Base-by-base conservation (phyloP, 2,797 vertebrate genomes). In the Pangasius mekongensis region DNA sequence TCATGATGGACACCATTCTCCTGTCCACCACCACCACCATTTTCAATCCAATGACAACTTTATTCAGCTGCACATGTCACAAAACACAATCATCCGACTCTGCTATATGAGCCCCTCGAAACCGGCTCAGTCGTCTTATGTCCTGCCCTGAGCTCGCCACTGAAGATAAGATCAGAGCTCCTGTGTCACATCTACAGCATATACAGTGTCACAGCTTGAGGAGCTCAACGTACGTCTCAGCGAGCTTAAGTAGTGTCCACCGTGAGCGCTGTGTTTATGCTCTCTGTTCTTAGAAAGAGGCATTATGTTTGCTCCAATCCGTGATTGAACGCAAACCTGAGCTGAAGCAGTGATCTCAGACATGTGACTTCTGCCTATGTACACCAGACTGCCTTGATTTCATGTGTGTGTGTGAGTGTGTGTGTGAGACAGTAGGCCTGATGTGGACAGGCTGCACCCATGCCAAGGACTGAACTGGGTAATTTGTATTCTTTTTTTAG, bases 171-270 rank as follows among this genome's bases (percentile, higher is more conserved):
- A 84, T 84, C 82, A 52, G 62, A 54, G 82, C 82, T 84, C 82
- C 82, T 52, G 82, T 84, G 62, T 84, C 82, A 84, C 62, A 84
- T 84, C 82, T 84, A 52, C 64, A 84, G 91, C 87, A 89, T 0
- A 0, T 30, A 66, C 87, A 90, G 74, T 91, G 92, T 94, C 93
- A 94, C 92, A 94, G 94, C 90, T 93, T 86, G 90, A 93, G 94
- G 91, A 93, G 89, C 93, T 93, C 95, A 94, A 95, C 94, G 93
- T 95, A 95, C 95, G 91, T 91, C 92, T 94, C 94, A 91, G 92
- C 95, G 94, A 96, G 95, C 96, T 97, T 95, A 97, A 95, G 94
- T 94, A 93, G 95, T 94, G 93, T 94, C 94, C 93, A 5, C 39
- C 47, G 16, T 3, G 60, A 83, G 9, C 39, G 14, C 14, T n/a